These are phyloP conservation scores for Xiphophorus hellerii DNA, from an alignment of 2,113 vertebrate genomes.

Conservation along the genomic window DNA sequence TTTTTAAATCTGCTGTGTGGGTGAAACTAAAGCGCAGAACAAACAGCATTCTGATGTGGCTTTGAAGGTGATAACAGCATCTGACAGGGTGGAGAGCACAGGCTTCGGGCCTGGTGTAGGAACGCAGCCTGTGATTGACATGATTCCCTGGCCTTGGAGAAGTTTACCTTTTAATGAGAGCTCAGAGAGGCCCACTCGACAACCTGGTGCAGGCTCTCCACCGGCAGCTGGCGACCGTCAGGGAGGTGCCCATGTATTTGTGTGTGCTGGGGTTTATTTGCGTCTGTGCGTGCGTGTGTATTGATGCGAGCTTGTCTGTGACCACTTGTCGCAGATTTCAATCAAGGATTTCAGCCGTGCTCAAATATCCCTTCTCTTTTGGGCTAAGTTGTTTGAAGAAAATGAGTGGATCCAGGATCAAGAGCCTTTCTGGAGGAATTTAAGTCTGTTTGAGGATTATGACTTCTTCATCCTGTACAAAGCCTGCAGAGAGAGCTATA, in stretches of 20 bases:
- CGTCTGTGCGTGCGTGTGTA: conserved; percentile 9
- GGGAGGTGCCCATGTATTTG: conserved; percentile 41
- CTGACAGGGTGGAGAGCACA: conserved; percentile 81
- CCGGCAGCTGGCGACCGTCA: conserved; percentile 50
- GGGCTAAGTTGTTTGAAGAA: conserved; percentile 80
- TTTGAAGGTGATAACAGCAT: conserved; percentile 91
- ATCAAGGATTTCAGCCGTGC: conserved; percentile 67
- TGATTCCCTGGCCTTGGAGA: conserved; percentile 77
- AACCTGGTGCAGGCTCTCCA: conserved; percentile 59
- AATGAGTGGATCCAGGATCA: conserved; percentile 80
- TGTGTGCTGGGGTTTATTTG: conserved; percentile 33
- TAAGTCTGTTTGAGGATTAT: conserved; percentile 79
- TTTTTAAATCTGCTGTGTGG: conserved; percentile 88
- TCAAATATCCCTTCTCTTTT: conserved; percentile 73
- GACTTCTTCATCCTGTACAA: conserved; percentile 74
- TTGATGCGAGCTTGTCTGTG: conserved; percentile 45
- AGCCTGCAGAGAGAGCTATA: conserved; percentile 69
- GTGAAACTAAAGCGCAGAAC: conserved; percentile 92
- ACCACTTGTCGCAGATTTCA: conserved; percentile 79
- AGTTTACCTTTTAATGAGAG: conserved; percentile 88
- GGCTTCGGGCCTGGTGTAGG: conserved; percentile 77
- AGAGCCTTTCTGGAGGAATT: conserved; percentile 80
- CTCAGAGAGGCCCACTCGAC: conserved; percentile 73
- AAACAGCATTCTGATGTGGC: conserved; percentile 90
- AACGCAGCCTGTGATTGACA: conserved; percentile 81